Evolutionary conservation across 1,140 invertebrate species (phyloP).

Genomic region (Halesus radiatus): DNA sequence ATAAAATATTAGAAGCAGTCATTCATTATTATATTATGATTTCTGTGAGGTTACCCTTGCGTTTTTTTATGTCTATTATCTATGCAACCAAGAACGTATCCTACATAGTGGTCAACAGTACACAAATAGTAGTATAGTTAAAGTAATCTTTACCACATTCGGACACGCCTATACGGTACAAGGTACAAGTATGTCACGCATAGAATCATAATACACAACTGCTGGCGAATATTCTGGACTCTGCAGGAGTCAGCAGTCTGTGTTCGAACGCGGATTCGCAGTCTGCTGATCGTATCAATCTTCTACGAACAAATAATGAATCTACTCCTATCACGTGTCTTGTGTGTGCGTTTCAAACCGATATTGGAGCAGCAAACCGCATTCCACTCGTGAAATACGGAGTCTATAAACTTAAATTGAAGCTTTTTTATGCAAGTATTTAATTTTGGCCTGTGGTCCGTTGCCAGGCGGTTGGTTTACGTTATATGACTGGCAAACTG

Average conservation of each 20-base stretch:
- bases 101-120: not conserved
- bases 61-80: too few species aligned
- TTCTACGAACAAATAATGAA: not conserved
- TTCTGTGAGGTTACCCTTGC: too few species aligned
- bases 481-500: not conserved
- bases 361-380: not conserved
- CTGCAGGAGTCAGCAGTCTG: not conserved
- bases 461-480: not conserved
- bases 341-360: not conserved
- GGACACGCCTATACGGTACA: not conserved
- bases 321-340: not conserved
- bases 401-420: not conserved
- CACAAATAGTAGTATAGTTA: not conserved
- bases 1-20: too few species aligned
- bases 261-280: not conserved
- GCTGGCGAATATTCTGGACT: not conserved
- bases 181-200: not conserved
- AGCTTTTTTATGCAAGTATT: not conserved
- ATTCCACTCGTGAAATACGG: too few species aligned
- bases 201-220: not conserved
- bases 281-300: conserved; percentile 10
- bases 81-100: too few species aligned
- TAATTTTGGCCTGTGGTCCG: not conserved
- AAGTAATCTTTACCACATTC: conserved; percentile 10
- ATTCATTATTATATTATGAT: too few species aligned